Base-by-base conservation (phyloP, 2,888 invertebrate species). In the Drosophila nigricruria region DNA sequence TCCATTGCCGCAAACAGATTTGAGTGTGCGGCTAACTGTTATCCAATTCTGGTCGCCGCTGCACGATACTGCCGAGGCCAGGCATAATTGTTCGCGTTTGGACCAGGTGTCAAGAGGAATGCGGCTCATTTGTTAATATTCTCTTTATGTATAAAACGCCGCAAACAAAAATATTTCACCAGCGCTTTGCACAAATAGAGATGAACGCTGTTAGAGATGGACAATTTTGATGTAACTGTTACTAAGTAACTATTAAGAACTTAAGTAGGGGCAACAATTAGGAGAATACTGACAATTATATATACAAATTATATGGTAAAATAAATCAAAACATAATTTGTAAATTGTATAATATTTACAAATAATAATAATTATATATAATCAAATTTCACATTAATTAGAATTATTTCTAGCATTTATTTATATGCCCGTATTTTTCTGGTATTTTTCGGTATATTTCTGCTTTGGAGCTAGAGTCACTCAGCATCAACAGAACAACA, bases 1-100 rank as follows among this genome's bases (percentile, higher is more conserved):
- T 1, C 96, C 79, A 57, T 82, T 86, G 16, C 96, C 94, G 5
- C 96, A 96, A 62, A 96, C 95, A 0, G 96, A 95, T 92, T 96
- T 97, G 12, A 98, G 92, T 2, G 84, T 83, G 42, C 87, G 89
- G 34, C 79, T 90, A 16, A 49, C 96, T 94, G 16, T 95, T 95
- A 79, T 96, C 95, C 16, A 96, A 95, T 93, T 96, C 96, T 0
- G 97, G 96, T 94, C 97, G 96, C 98, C 98, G 97, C 92, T 98
- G 97, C 89, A 96, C 94, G 43, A 96, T 93, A 12, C 98, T 96
- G 97, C 97, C 0, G 97, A 97, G 0, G 97, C 97, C 49, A 98
- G 93, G 83, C 97, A 97, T 77, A 98, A 92, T 91, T 97, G 96
- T 85, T 98, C 98, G 8, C 96, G 94, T 0, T 95, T 94, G 38